Evolutionary conservation across 2,113 vertebrate genomes (phyloP).

Genomic region (Brachirus orientalis): DNA sequence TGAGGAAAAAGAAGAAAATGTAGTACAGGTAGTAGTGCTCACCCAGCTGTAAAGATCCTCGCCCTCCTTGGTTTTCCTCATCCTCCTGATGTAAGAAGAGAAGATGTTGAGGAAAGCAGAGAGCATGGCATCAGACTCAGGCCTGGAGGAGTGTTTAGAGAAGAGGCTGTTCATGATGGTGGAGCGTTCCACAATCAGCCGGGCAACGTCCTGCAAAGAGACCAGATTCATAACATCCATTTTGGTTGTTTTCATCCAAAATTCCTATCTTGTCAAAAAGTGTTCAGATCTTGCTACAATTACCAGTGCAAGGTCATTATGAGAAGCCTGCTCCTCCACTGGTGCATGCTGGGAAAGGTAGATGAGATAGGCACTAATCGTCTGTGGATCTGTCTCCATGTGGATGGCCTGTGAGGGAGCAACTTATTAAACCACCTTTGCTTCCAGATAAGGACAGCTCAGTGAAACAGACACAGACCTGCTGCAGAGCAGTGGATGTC

Average conservation of each 20-base stretch:
- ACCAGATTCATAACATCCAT: background rate
- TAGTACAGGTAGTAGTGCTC: too few relatives aligned
- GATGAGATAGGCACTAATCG: constrained; percentile 96
- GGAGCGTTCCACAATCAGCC: constrained; percentile 96
- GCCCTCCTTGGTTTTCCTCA: constrained; percentile 97
- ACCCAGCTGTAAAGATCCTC: constrained; percentile 99
- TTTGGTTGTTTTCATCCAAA: too few relatives aligned
- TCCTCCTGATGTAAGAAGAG: constrained; percentile 89
- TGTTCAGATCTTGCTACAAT: constrained; percentile 24
- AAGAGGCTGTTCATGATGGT: constrained; percentile 98
- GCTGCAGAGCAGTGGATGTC: constrained; percentile 92
- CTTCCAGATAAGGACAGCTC: too few relatives aligned
- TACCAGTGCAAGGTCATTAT: constrained; percentile 96
- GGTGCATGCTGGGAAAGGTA: constrained; percentile 98
- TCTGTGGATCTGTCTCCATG: constrained; percentile 97
- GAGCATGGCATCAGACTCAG: constrained; percentile 90
- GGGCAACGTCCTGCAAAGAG: constrained; percentile 89
- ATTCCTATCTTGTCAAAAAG: too few relatives aligned
- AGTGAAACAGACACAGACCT: constrained; percentile 78
- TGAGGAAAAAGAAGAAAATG: too few relatives aligned
- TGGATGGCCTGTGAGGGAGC: constrained; percentile 88
- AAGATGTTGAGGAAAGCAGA: constrained; percentile 91
- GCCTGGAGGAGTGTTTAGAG: constrained; percentile 87
- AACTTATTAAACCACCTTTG: background rate
- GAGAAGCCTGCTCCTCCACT: constrained; percentile 92